Evolutionary conservation across 2,888 invertebrate genomes (phyloP).

Genomic region (Meiosimyza decipiens): DNA sequence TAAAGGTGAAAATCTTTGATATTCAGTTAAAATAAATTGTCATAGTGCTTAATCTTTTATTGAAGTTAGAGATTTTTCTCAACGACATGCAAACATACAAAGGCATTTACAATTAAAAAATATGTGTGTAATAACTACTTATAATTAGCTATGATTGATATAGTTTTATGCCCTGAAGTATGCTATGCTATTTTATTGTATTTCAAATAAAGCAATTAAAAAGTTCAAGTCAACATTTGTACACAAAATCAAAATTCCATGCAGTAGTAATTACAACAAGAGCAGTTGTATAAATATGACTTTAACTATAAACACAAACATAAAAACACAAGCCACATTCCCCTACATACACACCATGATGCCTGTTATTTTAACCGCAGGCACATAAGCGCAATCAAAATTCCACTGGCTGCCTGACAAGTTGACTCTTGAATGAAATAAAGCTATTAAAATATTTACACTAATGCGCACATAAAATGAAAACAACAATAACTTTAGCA

Average conservation of each 20-base stretch:
- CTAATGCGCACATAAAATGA: constrained; percentile 4
- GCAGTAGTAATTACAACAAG: constrained; percentile 14
- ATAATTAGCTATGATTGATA: too few relatives aligned
- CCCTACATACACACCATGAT: background rate
- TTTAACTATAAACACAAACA: background rate
- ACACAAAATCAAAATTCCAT: constrained; percentile 4
- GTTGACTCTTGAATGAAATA: constrained; percentile 5
- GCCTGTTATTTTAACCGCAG: background rate
- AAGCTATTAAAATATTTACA: constrained; percentile 25
- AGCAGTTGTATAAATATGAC: background rate
- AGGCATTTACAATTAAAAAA: background rate
- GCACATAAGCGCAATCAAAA: background rate
- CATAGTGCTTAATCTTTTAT: too few relatives aligned
- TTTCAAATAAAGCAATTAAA: constrained; percentile 3
- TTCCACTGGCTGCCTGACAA: background rate
- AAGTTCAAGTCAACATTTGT: background rate
- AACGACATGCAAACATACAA: too few relatives aligned
- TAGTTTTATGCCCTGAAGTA: too few relatives aligned
- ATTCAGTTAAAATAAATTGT: constrained; percentile 8
- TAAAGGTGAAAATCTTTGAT: background rate
- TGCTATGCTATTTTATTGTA: too few relatives aligned
- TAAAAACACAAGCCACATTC: background rate
- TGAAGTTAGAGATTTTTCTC: too few relatives aligned
- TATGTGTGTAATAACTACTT: background rate
- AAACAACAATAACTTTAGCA: background rate